Percentiles rank a stretch among this genome's conserved stretches.
phyloP scores from a whole-genome alignment of 2,113 vertebrate species.

The Arvicanthis niloticus region DNA sequence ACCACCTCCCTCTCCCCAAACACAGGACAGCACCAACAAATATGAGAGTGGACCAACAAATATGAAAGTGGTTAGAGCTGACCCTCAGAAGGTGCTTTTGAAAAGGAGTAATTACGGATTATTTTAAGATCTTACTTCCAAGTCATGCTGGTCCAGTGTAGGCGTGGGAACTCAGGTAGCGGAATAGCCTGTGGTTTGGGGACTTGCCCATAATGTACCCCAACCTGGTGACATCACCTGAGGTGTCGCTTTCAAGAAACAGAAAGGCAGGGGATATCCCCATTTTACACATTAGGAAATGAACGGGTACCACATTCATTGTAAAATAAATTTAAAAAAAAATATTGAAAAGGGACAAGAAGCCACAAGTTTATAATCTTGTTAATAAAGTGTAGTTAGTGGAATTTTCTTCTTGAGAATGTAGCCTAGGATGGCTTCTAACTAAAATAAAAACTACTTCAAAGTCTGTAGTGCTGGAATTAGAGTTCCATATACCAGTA shows the following conservation, averaged over 20 bases:
- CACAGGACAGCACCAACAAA: too few relatives aligned
- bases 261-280: too few relatives aligned
- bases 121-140: neutral
- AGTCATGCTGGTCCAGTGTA: too few relatives aligned
- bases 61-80: too few relatives aligned
- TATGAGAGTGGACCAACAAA: too few relatives aligned
- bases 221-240: neutral
- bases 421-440: neutral
- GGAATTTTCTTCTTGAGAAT: neutral
- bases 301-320: too few relatives aligned
- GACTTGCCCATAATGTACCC: neutral
- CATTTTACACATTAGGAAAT: too few relatives aligned
- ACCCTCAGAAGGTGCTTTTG: neutral
- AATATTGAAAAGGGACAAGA: too few relatives aligned
- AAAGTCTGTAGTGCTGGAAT: neutral
- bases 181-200: neutral
- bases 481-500: neutral
- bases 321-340: too few relatives aligned
- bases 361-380: too few relatives aligned
- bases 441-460: neutral
- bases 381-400: too few relatives aligned
- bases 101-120: neutral
- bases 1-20: neutral
- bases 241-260: conserved; percentile 44
- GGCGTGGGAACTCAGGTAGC: neutral